Base-by-base conservation (phyloP, 2,113 vertebrate species). In the Aramus guarauna region DNA sequence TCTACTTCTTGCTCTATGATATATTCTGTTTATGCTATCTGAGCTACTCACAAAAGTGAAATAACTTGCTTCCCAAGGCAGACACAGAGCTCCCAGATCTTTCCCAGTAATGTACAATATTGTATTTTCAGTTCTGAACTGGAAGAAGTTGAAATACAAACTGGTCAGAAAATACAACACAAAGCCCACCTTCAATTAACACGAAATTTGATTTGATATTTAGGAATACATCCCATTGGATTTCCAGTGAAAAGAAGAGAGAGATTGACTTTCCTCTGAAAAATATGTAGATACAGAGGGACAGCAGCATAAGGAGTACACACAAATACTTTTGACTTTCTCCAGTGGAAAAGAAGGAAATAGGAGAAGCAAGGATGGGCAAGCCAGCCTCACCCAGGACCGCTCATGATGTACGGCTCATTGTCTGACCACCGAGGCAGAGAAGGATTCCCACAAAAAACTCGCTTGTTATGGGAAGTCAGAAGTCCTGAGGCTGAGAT, bases 401-500 rank as follows among this genome's bases (percentile, higher is more conserved):
- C 1, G 1, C 29, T 69, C 5, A 2, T 73, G 24, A 91, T 0
- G 1, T 55, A 66, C 37, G 63, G 34, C 17, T 6, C 0, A 1
- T 29, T 81, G 72, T 67, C 68, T 84, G 80, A 69, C 47, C 0
- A 17, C 36, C 0, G 19, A 77, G 47, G 37, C 59, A 91, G 29
- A 58, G 47, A 39, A 73, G 56, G 62, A 84, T 66, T 84, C 69
- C 45, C 37, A 68, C 29, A 78, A 63, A 81, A 89, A 52, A 11
- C 5, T 48, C 2, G 0, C 16, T 52, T n/a, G 12, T 72, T 68
- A 67, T 0, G 4, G 36, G 60, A 96, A 87, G 64, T 52, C 73
- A 43, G 6, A 94, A 75, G 23, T 82, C 53, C 76, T 17, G 36
- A 82, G 73, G 43, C 37, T 80, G 85, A 94, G 72, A 88, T 62